These are phyloP conservation scores for Amphipyra berbera DNA, from an alignment of 2,888 invertebrate genomes.

Conservation along the genomic window DNA sequence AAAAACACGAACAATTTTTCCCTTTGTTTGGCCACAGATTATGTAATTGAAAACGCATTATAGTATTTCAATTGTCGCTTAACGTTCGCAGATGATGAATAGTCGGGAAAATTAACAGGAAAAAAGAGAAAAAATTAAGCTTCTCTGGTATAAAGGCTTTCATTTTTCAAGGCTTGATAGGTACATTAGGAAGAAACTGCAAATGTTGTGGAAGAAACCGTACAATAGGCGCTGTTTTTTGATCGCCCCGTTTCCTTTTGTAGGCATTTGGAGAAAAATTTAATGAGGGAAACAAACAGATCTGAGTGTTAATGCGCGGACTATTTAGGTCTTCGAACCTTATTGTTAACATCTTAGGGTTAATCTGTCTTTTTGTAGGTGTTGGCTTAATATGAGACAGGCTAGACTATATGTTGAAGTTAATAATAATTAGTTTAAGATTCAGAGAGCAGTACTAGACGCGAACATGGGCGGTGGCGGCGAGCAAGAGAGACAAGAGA, in stretches of 20 bases:
- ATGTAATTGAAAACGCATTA: constrained; percentile 53
- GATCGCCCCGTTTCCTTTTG: constrained; percentile 50
- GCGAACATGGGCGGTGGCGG: no score
- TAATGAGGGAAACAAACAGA: constrained; percentile 43
- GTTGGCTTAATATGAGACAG: no score
- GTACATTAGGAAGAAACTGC: constrained; percentile 77
- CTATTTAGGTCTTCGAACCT: constrained; percentile 24
- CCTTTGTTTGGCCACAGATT: constrained; percentile 24
- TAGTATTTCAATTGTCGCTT: constrained; percentile 55
- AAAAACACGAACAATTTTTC: constrained; percentile 24
- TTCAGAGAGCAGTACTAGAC: no score
- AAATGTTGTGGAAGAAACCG: constrained; percentile 74
- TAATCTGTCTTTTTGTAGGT: not conserved
- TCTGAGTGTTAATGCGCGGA: constrained; percentile 32
- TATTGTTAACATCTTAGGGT: not conserved
- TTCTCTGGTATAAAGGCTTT: constrained; percentile 64
- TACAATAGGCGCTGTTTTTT: constrained; percentile 67
- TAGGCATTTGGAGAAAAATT: constrained; percentile 37
- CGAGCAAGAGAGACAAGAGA: no score
- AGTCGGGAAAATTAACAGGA: constrained; percentile 68
- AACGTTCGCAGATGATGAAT: constrained; percentile 63
- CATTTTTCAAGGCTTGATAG: constrained; percentile 78
- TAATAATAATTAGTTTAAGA: no score
- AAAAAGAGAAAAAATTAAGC: constrained; percentile 58
- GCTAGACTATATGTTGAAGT: no score